Conservation (phyloP, 2,113 vertebrate genomes). For the Odontophorus gujanensis region DNA sequence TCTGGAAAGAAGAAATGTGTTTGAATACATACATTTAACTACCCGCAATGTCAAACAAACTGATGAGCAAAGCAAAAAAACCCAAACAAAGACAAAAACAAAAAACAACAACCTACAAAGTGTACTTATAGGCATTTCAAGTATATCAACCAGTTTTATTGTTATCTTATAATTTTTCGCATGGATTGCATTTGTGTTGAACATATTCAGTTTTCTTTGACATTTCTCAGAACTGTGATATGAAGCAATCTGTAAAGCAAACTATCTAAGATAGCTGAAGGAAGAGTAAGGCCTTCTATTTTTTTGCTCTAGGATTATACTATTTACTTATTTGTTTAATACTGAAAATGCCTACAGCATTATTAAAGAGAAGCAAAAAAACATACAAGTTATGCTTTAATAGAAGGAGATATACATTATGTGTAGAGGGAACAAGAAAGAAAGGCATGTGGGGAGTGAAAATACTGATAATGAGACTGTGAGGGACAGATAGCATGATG, state of each 20-base stretch:
- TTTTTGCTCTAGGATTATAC: background rate
- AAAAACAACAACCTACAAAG: fast-evolving
- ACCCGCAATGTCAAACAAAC: background rate
- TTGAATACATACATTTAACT: background rate
- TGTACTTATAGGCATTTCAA: background rate
- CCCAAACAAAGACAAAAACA: background rate
- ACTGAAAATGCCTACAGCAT: background rate
- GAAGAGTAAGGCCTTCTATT: background rate
- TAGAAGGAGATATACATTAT: background rate
- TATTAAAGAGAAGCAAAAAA: background rate
- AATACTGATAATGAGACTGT: background rate
- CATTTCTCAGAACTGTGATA: background rate
- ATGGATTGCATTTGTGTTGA: background rate
- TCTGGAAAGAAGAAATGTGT: background rate
- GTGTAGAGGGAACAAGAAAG: background rate
- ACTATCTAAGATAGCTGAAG: background rate
- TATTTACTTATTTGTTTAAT: background rate
- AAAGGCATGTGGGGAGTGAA: background rate
- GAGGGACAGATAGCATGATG: background rate
- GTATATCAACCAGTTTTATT: background rate
- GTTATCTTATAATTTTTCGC: background rate
- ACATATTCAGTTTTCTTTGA: background rate
- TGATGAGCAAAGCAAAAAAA: background rate
- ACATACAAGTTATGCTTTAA: background rate
- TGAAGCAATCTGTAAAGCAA: background rate